Evolutionary conservation across 2,888 invertebrate species (phyloP).

Genomic region (Oscheius sp.): DNA sequence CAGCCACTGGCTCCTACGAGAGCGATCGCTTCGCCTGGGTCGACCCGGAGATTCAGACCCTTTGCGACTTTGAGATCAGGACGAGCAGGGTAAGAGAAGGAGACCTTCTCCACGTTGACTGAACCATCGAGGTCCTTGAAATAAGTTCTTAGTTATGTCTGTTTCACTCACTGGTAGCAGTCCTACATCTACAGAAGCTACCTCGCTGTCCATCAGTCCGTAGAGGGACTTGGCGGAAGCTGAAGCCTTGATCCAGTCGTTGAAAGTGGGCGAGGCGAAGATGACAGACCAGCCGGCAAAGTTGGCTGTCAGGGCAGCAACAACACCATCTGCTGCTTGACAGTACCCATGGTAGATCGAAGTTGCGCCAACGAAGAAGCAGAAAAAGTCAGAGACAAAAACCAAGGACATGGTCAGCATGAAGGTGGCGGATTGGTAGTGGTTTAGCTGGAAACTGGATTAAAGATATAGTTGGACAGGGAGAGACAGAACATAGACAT

Average conservation of each 20-base stretch:
- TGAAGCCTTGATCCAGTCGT: constrained; percentile 33
- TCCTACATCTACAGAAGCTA: constrained; percentile 24
- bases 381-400: constrained; percentile 37
- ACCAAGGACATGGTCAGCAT: constrained; percentile 32
- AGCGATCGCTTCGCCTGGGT: constrained; percentile 63
- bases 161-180: constrained; percentile 12
- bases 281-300: constrained; percentile 38
- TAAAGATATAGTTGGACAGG: background rate
- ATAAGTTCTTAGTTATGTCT: background rate
- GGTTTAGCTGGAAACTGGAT: constrained; percentile 2
- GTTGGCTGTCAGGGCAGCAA: constrained; percentile 34
- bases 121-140: constrained; percentile 76
- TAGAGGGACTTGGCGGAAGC: constrained; percentile 35
- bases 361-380: constrained; percentile 32
- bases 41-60: constrained; percentile 34
- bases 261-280: constrained; percentile 36
- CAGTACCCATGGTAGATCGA: constrained; percentile 26
- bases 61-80: constrained; percentile 71
- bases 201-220: constrained; percentile 17
- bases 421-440: constrained; percentile 28
- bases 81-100: constrained; percentile 86
- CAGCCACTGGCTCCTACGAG: constrained; percentile 75
- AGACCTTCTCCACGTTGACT: constrained; percentile 81
- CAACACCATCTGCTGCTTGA: constrained; percentile 9
- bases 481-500: background rate